A percentile compares a stretch with the other conserved stretches of the same genome.
phyloP scores from a whole-genome alignment of 1,140 invertebrate species.

The Halyomorpha halys region DNA sequence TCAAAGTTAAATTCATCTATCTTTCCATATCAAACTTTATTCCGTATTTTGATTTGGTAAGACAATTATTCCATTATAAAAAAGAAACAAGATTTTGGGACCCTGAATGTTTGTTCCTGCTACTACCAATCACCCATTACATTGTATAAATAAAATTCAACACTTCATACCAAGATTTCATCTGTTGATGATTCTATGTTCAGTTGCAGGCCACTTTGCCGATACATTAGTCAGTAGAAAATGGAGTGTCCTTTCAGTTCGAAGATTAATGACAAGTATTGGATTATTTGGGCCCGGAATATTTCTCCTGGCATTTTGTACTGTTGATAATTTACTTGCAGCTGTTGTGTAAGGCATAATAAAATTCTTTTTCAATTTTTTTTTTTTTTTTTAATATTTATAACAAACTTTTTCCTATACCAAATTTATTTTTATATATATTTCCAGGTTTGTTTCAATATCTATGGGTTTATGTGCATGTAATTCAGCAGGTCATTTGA shows the following conservation, averaged over 20 bases:
- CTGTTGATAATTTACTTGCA: slow-evolving; percentile 57
- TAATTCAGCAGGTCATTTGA: slow-evolving; percentile 68
- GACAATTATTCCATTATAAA: too few relatives aligned
- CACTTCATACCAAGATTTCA: neutral
- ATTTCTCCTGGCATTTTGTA: slow-evolving; percentile 61
- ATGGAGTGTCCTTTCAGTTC: slow-evolving; percentile 61
- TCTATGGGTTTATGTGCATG: slow-evolving; percentile 69
- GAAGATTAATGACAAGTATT: slow-evolving; percentile 63
- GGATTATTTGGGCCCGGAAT: slow-evolving; percentile 64
- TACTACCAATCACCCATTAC: too few relatives aligned
- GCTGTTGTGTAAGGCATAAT: slow-evolving; percentile 53
- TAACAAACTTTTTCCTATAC: neutral
- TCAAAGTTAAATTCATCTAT: too few relatives aligned
- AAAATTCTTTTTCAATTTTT: neutral
- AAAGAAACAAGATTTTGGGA: too few relatives aligned
- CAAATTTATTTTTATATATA: slow-evolving; percentile 14
- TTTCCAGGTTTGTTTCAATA: slow-evolving; percentile 56
- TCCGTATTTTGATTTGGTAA: too few relatives aligned
- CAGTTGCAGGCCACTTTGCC: slow-evolving; percentile 61
- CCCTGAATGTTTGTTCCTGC: too few relatives aligned
- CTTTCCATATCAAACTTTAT: too few relatives aligned
- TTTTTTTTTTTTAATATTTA: neutral
- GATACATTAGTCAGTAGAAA: slow-evolving; percentile 52
- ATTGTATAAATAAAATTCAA: too few relatives aligned
- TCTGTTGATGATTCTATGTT: slow-evolving; percentile 27